These are phyloP conservation scores for Allacma fusca DNA, from an alignment of 2,888 invertebrate genomes.

Conservation along the genomic window DNA sequence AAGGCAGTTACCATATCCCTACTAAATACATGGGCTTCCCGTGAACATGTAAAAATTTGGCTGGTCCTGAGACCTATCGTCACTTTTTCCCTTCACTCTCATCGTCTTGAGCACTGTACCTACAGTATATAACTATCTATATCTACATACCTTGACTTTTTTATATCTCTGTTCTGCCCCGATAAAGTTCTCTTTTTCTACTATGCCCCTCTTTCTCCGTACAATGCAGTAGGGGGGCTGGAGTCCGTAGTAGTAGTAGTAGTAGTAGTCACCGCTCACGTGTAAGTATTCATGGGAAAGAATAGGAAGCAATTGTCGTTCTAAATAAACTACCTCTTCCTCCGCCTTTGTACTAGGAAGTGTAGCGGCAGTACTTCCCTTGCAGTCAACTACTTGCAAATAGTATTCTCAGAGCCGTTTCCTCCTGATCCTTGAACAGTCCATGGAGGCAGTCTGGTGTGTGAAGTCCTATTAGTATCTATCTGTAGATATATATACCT, in stretches of 20 bases:
- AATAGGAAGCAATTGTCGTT: constrained; percentile 34
- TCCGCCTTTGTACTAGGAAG: background rate
- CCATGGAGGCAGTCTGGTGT: no score
- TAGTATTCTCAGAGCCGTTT: background rate
- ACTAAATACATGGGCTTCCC: constrained; percentile 4
- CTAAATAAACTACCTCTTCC: constrained; percentile 18
- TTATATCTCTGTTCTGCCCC: background rate
- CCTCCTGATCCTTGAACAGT: no score
- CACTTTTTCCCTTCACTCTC: background rate
- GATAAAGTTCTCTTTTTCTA: no score
- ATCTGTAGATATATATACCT: no score
- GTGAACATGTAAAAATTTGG: background rate
- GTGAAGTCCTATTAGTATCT: no score
- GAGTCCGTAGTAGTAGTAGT: no score
- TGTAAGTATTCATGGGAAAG: constrained; percentile 31
- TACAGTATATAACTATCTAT: no score
- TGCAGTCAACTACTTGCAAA: background rate
- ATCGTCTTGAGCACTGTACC: background rate
- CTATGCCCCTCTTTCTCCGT: no score
- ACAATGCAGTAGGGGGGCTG: no score
- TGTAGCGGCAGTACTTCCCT: background rate
- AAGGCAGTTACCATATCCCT: background rate
- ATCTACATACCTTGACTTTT: background rate
- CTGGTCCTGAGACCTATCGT: background rate
- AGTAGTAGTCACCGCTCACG: no score